Base-by-base conservation (phyloP, 2,888 invertebrate species). In the Lasius platythorax region DNA sequence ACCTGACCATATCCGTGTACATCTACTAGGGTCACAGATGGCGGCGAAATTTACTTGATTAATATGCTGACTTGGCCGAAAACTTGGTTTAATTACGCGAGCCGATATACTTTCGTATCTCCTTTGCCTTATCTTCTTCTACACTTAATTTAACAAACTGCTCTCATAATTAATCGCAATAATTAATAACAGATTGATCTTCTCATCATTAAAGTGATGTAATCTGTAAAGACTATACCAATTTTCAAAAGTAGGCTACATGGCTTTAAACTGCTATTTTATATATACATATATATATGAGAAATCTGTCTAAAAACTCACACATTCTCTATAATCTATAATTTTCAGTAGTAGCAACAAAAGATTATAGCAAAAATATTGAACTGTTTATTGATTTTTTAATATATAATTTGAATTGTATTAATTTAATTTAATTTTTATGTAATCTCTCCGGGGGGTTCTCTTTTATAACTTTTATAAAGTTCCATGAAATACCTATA, bases 1-100 rank as follows among this genome's bases (percentile, higher is more conserved):
- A 67, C 18, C 50, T 50, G 50, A 18, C 63, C 61, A 50, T 73
- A 50, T 67, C 61, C 79, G 58, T 56, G 72, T 76, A 76, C 81
- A 74, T 88, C 82, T 73, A 84, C 83, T 82, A 76, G 85, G 79
- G 72, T 70, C 84, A 83, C 86, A 84, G 87, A 84, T 86, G 84
- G 84, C 64, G 67, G 58, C 70, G 40, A 79, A 79, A 84, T 72
- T 78, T 58, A 68, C 70, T 90, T 83, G 84, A 86, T 89, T 88
- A 88, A 83, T 76, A 58, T 83, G 83, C 78, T 88, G 88, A 88
- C 90, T 85, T 70, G 84, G 90, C 90, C 89, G 70, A 88, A 88
- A 88, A 81, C 74, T 70, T 76, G 68, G 67, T 72, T 88, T 88
- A 84, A 83, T 88, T 88, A 88, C 76, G 15, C 46, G 81, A 46